Base-by-base conservation (phyloP, 2,113 vertebrate species). In the Casuarius casuarius region DNA sequence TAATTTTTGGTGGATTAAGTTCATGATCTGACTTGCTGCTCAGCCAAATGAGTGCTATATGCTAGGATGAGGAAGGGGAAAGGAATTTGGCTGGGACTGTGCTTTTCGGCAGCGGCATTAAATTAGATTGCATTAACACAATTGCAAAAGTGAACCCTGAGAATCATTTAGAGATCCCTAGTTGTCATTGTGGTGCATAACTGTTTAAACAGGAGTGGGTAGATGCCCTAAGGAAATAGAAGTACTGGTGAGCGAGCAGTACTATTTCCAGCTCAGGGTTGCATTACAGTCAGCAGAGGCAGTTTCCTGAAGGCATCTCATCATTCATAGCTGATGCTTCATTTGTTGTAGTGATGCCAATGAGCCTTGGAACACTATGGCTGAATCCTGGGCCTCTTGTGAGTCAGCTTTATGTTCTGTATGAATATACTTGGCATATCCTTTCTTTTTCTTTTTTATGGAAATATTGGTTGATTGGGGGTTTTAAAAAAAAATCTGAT, bases 361-460 rank as follows among this genome's bases (percentile, higher is more conserved):
- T 26, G 28, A 63, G 18, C 49, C 46, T 88, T 20, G 52, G 23
- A 79, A 74, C 35, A 35, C 8, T 3, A 62, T 6, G 20, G n/a
- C 25, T 61, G 67, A 73, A 28, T 88, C 46, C 35, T 80, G 31
- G 20, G 63, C 7, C 28, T 90, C 65, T 59, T 52, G 52, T 31
- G 65, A 90, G 42, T 49, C 25, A 56, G 19, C 7, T 92, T 84
- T 52, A 25, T 17, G 52, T 68, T 75, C 21, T 61, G n/a, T 93
- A 79, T 17, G 88, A 95, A 75, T 17, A 51, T 5, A 84, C 38
- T 38, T 35, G n/a, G 23, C 7, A n/a, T 51, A 40, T 12, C 2
- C 3, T 33, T 22, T 33, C 17, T 12, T 0, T 2, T 4, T 9
- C 26, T 18, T 4, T 23, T 9, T 12, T 25, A 10, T 1, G 66